Percentiles rank a stretch among this genome's conserved stretches.
Conservation (phyloP, 2,797 vertebrate species). For the Intellagama lesueurii region DNA sequence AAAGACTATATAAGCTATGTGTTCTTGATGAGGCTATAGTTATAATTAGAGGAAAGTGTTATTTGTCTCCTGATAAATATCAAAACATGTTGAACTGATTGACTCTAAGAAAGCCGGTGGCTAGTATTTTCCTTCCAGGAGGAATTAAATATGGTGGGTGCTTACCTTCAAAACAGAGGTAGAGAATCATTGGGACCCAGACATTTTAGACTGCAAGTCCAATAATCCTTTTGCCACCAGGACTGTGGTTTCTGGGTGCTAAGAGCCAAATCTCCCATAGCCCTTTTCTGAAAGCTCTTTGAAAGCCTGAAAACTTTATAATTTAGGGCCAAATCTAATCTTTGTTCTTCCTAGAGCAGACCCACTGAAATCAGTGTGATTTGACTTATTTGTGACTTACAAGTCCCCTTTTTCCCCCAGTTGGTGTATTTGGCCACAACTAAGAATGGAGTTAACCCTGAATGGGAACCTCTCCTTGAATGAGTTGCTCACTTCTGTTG, state of each 20-base stretch:
- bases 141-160: no score
- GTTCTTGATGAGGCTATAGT: slow-evolving; percentile 9
- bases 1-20: background rate
- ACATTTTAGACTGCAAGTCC: background rate
- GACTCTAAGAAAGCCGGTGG: background rate
- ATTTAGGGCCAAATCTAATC: background rate
- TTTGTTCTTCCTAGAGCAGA: background rate
- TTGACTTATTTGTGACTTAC: background rate
- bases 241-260: background rate
- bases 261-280: background rate
- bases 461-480: no score
- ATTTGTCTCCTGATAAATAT: background rate
- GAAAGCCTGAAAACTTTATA: no score
- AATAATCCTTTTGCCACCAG: background rate
- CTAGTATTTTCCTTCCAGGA: background rate
- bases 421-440: no score
- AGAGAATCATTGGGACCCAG: background rate
- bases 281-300: no score
- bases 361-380: background rate
- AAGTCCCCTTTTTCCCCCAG: no score
- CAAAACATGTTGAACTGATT: background rate
- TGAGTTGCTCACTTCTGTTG: no score
- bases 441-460: no score
- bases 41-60: background rate
- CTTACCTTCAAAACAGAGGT: background rate